Conservation (phyloP, 37 sponge, comb jelly and placozoan species). For the Spongilla lacustris region DNA sequence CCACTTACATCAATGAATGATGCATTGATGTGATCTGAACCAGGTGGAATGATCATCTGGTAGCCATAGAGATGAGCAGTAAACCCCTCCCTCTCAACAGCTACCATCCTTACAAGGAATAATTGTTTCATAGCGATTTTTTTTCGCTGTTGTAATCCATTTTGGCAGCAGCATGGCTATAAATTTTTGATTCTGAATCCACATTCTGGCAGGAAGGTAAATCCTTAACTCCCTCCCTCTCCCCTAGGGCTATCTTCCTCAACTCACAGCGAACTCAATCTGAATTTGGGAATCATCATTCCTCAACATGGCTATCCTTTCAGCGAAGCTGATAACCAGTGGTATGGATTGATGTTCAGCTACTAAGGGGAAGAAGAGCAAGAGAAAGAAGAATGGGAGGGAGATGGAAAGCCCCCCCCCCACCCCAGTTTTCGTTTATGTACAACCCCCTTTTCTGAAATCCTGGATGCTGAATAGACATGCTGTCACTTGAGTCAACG, state of each 20-base stretch:
- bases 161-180: conserved; percentile 56
- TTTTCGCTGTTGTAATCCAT: conserved; percentile 43
- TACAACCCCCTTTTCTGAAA: too few relatives aligned
- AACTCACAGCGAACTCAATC: conserved; percentile 62
- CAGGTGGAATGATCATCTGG: conserved; percentile 70
- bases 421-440: too few relatives aligned
- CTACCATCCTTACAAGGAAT: conserved; percentile 59
- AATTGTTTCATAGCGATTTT: conserved; percentile 81
- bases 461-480: too few relatives aligned
- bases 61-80: background rate
- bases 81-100: background rate
- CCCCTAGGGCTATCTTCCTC: too few relatives aligned
- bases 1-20: conserved; percentile 65
- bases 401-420: too few relatives aligned
- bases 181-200: conserved; percentile 64
- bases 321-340: conserved; percentile 60
- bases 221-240: too few relatives aligned
- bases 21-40: conserved; percentile 79
- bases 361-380: background rate
- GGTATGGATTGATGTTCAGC: conserved; percentile 60
- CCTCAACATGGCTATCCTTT: conserved; percentile 51
- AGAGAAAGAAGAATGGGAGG: too few relatives aligned
- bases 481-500: too few relatives aligned
- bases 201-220: conserved; percentile 31
- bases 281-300: conserved; percentile 54